Conservation (phyloP, 2,888 invertebrate genomes). For the Quadroppia sp. region DNA sequence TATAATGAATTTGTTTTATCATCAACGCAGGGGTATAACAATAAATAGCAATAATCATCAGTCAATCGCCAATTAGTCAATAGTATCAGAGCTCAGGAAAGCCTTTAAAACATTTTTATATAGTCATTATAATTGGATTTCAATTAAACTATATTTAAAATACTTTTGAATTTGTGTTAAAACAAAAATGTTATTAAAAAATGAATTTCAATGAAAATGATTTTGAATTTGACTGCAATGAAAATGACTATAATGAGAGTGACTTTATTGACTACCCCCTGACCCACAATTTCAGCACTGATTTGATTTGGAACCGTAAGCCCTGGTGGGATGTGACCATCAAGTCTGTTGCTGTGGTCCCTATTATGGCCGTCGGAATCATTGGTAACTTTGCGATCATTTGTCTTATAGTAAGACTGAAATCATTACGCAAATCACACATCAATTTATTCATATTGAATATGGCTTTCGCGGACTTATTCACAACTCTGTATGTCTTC, state of each 20-base stretch:
- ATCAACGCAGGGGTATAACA: constrained; percentile 30
- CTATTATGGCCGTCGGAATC: constrained; percentile 57
- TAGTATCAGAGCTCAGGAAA: no score
- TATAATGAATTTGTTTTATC: constrained; percentile 23
- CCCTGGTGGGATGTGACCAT: constrained; percentile 32
- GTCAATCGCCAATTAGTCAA: background rate
- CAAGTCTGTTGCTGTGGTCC: constrained; percentile 41
- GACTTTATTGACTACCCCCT: background rate
- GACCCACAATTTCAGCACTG: background rate
- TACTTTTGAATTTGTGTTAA: no score
- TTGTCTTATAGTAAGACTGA: constrained; percentile 61
- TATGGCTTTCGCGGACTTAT: constrained; percentile 67
- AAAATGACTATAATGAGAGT: background rate
- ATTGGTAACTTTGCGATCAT: constrained; percentile 65
- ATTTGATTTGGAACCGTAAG: background rate
- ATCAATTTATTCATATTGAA: constrained; percentile 70
- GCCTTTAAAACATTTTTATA: no score
- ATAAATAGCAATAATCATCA: background rate
- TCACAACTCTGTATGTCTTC: constrained; percentile 57
- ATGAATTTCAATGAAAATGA: no score
- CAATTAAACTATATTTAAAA: no score
- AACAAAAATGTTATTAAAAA: no score
- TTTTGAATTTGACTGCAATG: background rate
- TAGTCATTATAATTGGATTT: no score
- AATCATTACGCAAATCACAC: constrained; percentile 62